Evolutionary conservation across 2,113 vertebrate genomes (phyloP).

Genomic region (Isurus oxyrinchus): DNA sequence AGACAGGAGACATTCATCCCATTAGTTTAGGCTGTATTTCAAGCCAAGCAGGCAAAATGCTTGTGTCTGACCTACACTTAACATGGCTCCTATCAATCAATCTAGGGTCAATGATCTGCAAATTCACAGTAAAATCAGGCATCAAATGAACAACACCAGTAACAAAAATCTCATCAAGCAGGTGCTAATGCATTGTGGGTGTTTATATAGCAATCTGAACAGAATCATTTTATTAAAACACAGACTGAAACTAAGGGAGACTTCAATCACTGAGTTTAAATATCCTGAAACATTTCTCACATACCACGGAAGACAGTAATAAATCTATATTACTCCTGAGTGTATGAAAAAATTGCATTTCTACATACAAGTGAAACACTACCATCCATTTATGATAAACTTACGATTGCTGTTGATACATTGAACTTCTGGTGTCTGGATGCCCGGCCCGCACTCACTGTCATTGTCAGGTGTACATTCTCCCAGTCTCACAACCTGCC

Average conservation of each 20-base stretch:
- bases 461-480: constrained; percentile 74
- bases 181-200: neutral
- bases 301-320: neutral
- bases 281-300: neutral
- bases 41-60: neutral
- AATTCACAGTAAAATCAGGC: neutral
- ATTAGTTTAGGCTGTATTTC: neutral
- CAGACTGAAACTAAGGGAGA: neutral
- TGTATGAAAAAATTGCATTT: neutral
- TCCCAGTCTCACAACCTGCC: constrained; percentile 68
- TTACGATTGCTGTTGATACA: constrained; percentile 83
- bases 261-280: neutral
- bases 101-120: neutral
- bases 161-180: neutral
- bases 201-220: neutral
- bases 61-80: neutral
- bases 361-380: neutral
- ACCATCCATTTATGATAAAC: constrained; percentile 38
- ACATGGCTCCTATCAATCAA: neutral
- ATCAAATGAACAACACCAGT: neutral
- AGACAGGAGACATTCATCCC: neutral
- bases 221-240: neutral
- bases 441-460: constrained; percentile 72
- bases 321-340: neutral
- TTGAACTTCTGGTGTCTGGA: constrained; percentile 63